These are phyloP conservation scores for Nyctibius bracteatus DNA, from an alignment of 2,113 vertebrate species.

Conservation along the genomic window DNA sequence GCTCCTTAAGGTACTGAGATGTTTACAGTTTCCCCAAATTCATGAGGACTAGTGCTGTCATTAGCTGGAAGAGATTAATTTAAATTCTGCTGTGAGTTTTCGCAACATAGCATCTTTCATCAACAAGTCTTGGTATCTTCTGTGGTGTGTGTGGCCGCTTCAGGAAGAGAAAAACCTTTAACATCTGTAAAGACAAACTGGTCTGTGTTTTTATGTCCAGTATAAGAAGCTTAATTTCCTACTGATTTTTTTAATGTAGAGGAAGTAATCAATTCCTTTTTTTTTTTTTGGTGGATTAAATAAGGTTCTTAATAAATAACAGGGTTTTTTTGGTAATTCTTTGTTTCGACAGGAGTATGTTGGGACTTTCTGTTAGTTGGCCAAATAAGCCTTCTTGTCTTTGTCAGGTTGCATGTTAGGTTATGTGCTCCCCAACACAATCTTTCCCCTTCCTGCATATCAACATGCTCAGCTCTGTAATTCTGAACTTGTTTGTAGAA, in stretches of 20 bases:
- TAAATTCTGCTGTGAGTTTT: neutral
- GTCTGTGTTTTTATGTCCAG: neutral
- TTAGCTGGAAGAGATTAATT: accelerated
- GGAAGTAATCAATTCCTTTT: neutral
- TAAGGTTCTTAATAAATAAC: neutral
- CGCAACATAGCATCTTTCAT: neutral
- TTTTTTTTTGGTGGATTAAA: neutral
- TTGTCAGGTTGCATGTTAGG: neutral
- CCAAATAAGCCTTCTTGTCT: neutral
- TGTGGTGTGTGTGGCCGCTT: neutral
- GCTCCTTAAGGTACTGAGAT: neutral
- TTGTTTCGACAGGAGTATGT: neutral
- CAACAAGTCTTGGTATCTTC: neutral
- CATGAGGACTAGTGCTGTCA: neutral
- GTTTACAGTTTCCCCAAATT: neutral
- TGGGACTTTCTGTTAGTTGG: neutral
- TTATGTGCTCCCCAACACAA: accelerated
- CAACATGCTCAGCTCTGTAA: neutral
- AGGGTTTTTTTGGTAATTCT: neutral
- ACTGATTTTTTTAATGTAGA: neutral
- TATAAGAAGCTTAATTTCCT: neutral
- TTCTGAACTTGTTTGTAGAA: neutral
- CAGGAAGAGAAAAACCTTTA: neutral
- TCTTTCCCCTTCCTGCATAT: neutral
- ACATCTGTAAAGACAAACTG: neutral